Evolutionary conservation across 2,797 vertebrate species (phyloP), one percentile per base, ranked within the genome.

Genomic region (Acanthis flammea): DNA sequence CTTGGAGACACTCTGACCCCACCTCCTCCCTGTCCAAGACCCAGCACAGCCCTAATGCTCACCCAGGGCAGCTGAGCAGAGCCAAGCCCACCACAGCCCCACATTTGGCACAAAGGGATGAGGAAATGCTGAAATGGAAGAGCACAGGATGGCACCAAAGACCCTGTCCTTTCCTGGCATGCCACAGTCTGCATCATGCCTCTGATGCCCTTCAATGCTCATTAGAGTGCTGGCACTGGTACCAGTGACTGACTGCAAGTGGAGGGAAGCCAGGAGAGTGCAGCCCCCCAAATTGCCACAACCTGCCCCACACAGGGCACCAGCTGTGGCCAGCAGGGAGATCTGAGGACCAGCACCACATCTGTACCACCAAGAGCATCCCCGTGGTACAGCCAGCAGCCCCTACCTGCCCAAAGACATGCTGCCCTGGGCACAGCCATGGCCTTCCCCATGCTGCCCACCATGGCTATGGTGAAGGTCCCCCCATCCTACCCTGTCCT

Each of bases 81-180:
- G n/a, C 50, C 81, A 31, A 22, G 22, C 37, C 79, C 70, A 18
- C 15, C 13, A 7, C 31, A 71, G 47, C 24, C 45, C 47, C 7
- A 0, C 0, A 9, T 4, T n/a, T 8, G 6, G 10, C 7, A 1
- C 18, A 5, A 41, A 60, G 44, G 31, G 53, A 51, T 3, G 22
- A 54, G 55, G 3, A 2, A 35, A n/a, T 60, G 30, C 45, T 45
- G 51, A 45, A 37, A 28, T 1, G 31, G 47, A 78, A 24, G 39
- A 57, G 51, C 65, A 27, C 2, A 4, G 44, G 44, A 42, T 6
- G 17, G 68, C 61, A 79, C 27, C 3, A 2, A 35, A 44, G 30
- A 31, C 41, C 31, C 14, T 6, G 19, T 31, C 39, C 65, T 65
- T 30, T 58, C n/a, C 71, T 7, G 1, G 27, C 44, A 42, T 0